Evolutionary conservation across 2,888 invertebrate species (phyloP).

Genomic region (Nebria salina): DNA sequence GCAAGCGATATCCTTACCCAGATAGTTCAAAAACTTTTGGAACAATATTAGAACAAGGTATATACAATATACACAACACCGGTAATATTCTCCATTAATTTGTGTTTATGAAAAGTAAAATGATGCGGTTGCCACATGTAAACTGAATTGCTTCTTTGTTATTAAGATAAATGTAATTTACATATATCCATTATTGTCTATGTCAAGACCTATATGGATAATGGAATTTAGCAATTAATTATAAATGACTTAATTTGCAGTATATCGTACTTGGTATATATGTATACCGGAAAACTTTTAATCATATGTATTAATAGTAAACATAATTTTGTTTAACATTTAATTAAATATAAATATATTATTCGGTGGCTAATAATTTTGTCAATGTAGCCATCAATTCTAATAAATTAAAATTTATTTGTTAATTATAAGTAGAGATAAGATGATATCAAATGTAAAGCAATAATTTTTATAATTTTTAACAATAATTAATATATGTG

Average conservation of each 20-base stretch:
- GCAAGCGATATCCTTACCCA: background rate
- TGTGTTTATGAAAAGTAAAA: constrained; percentile 10
- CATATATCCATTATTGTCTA: background rate
- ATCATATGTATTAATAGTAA: too few species aligned
- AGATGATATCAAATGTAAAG: too few species aligned
- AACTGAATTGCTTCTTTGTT: constrained; percentile 40
- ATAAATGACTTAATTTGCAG: too few species aligned
- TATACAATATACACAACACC: background rate
- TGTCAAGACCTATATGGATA: background rate
- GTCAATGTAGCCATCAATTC: too few species aligned
- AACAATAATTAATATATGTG: background rate
- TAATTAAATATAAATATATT: too few species aligned
- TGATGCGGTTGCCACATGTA: constrained; percentile 24
- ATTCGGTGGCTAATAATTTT: too few species aligned
- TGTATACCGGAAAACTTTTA: too few species aligned
- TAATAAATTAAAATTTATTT: too few species aligned
- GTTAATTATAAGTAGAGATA: too few species aligned
- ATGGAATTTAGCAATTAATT: background rate
- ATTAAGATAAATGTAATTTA: constrained; percentile 38
- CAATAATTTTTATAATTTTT: too few species aligned
- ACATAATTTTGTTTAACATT: too few species aligned
- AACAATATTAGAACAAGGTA: background rate
- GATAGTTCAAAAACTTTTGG: background rate
- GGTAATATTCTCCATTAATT: constrained; percentile 17
- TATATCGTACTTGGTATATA: too few species aligned